Base-by-base conservation (phyloP, 1,140 invertebrate species). In the Drosophila pachea region DNA sequence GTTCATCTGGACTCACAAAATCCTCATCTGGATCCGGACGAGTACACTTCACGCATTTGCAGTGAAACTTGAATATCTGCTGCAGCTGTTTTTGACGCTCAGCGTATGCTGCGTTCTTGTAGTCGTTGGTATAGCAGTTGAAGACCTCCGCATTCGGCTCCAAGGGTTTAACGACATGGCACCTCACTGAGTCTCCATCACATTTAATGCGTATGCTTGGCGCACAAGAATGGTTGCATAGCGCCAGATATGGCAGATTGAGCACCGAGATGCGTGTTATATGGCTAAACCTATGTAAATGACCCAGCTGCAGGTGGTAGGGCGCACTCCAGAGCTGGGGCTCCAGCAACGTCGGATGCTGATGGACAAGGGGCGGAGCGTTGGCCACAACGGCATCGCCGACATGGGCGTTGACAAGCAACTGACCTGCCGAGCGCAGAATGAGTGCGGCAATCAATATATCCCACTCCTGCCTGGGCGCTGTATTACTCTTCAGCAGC, bases 111-210 rank as follows among this genome's bases (percentile, higher is more conserved):
- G 71, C 53, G 5, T 67, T 73, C 0, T 16, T 77, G 32, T 50
- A 83, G 16, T 82, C 74, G 35, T 55, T 5, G 0, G 77, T 82
- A 45, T 88, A 88, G 40, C 87, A 88, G 7, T 88, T 88, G 32
- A 68, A 79, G 14, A 88, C 86, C 47, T 88, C 83, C 14, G 73
- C 74, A 8, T 68, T 68, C 0, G 45, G 8, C 3, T 9, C 11
- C 0, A 88, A 68, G 2, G 65, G 4, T 2, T 7, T 35, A 3
- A 12, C 12, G 0, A 87, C 72, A 54, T 56, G 75, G 35, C 68
- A 72, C n/a, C 53, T 62, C 0, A 76, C 66, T 16, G 31, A 49
- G 5, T 71, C 54, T 0, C 87, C 87, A 32, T 84, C 76, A 33
- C 76, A 82, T 40, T 65, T 59, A 5, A 65, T 74, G 6, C 54